Evolutionary conservation across 2,888 invertebrate genomes (phyloP).

Genomic region (Glyphotaelius pellucidus): DNA sequence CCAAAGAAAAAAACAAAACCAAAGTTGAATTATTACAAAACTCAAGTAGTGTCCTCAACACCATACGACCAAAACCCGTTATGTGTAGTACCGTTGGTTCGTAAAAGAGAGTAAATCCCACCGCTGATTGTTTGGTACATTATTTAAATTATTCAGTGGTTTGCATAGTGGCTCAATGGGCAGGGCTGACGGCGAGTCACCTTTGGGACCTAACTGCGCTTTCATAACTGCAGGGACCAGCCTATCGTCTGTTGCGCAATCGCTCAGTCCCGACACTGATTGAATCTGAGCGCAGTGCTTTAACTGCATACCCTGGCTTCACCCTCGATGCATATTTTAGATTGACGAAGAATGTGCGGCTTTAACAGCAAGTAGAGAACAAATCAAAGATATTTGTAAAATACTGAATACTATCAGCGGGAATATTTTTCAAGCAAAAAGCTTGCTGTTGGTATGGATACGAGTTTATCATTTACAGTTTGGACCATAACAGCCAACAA

Average conservation of each 20-base stretch:
- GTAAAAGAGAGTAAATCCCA: neutral
- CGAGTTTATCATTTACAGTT: too few relatives aligned
- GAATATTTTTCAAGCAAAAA: neutral
- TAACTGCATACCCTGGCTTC: neutral
- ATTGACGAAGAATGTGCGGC: neutral
- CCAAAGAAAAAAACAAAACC: neutral
- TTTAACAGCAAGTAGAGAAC: neutral
- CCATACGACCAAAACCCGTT: neutral
- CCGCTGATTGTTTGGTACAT: neutral
- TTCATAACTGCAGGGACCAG: conserved; percentile 14
- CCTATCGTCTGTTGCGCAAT: neutral
- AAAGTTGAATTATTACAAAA: neutral
- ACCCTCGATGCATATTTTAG: neutral
- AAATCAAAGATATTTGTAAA: neutral
- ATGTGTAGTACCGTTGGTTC: neutral
- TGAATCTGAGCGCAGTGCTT: neutral
- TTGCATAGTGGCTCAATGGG: neutral
- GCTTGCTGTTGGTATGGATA: neutral
- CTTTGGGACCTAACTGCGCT: neutral
- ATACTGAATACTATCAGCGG: neutral
- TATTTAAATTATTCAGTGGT: neutral
- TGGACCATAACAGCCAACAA: too few relatives aligned
- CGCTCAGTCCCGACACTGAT: neutral
- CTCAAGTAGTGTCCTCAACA: neutral
- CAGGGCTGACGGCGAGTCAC: conserved; percentile 6